Evolutionary conservation across 2,113 vertebrate species (phyloP).

Genomic region (Hemibates koningsi): DNA sequence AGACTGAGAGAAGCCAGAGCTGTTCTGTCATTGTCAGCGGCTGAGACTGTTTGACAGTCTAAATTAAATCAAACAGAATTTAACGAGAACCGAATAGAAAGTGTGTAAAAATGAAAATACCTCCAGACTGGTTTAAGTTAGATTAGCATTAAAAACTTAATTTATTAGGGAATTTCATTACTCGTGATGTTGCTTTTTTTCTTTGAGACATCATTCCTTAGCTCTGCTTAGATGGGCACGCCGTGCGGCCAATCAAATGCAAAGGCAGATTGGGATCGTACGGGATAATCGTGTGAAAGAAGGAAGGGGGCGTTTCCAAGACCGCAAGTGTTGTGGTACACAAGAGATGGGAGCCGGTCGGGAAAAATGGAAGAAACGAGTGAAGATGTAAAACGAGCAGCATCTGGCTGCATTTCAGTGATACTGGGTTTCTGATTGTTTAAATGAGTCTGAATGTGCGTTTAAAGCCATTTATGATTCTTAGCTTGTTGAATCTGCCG

Average conservation of each 20-base stretch:
- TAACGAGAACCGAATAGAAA: not conserved
- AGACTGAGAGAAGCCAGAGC: not conserved
- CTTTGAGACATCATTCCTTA: not conserved
- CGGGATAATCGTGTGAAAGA: not conserved
- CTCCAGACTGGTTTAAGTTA: not conserved
- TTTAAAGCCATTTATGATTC: not conserved
- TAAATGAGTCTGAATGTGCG: not conserved
- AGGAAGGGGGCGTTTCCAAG: not conserved
- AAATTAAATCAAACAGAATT: not conserved
- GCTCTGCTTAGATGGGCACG: not conserved
- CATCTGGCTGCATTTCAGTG: not conserved
- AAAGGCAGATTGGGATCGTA: not conserved
- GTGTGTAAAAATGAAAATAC: not conserved
- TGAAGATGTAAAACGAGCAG: not conserved
- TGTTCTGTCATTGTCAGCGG: not conserved
- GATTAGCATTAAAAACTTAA: not conserved
- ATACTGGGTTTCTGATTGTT: not conserved
- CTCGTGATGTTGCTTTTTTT: not conserved
- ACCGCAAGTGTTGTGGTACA: not conserved
- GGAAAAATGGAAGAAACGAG: not conserved
- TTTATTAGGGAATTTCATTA: not conserved
- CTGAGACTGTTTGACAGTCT: not conserved
- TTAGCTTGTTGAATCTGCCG: not conserved
- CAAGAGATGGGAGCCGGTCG: not conserved
- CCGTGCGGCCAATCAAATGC: not conserved